Base-by-base conservation (phyloP, 2,797 vertebrate genomes). In the Notolepis coatsorum region DNA sequence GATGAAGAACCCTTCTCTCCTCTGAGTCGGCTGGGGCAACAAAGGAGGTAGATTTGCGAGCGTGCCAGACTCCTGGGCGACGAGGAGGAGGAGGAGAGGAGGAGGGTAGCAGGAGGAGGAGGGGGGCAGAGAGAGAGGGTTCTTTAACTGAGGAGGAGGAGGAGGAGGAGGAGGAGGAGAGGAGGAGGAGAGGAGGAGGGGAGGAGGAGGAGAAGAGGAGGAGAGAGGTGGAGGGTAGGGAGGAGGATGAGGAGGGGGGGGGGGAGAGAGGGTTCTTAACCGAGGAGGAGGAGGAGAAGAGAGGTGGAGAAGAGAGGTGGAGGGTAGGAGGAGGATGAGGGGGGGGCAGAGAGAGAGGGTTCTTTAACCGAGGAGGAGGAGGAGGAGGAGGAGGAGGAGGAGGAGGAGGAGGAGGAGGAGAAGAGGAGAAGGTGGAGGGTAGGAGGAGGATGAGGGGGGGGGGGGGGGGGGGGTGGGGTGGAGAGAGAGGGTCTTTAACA, bases 401-500 rank as follows among this genome's bases (percentile, higher is more conserved):
- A 24, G 28, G 25, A n/a, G 37, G 17, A 4, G 5, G 25, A 13
- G 23, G 23, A 15, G 24, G 1, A 12, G 12, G 18, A 15, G 7
- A 28, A 15, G 8, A 30, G 17, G 2, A 43, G 18, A 6, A 8
- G 2, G 6, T 15, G 9, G 8, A 21, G 18, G 35, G 9, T 38
- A 24, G 61, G n/a, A 35, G 13, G 1, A 0, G 8, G 28, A 28
- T 5, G 27, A 33, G 15, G 57, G 31, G 41, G 35, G 39, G 33
- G 49, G 15, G 24, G 4, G n/a, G 3, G 27, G 12, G 28, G 3
- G 15, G 7, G 48, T 7, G 21, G 20, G 12, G 12, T 10, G 35
- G 48, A 28, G 27, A 30, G 27, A 18, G 46, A 62, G 39, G 24
- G 33, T 17, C 6, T 25, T 46, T 27, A 49, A 70, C 55, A 50